Evolutionary conservation across 1,140 invertebrate genomes (phyloP), one percentile per base, ranked within the genome.

Genomic region (Bombus consobrinus): DNA sequence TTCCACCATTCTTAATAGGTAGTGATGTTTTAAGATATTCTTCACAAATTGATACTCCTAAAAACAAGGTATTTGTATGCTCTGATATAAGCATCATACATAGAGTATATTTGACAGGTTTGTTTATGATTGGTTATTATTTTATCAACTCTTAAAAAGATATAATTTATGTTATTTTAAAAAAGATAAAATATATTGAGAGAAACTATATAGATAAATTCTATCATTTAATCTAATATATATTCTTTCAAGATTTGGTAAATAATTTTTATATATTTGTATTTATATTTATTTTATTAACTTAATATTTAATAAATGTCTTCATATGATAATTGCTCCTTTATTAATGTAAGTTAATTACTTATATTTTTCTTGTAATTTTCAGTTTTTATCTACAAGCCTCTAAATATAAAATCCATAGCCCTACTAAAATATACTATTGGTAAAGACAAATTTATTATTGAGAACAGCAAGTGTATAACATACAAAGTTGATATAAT

Each of bases 11-110:
- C 22, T 34, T 80, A 69, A 71, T 86, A 73, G 62, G 83, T 75
- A 87, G 81, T 53, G 81, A 75, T 72, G 88, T 86, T 71, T 32
- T 90, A 80, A 87, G 64, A 83, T 89, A 91, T 81, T 25, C 18
- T 68, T 72, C 87, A n/a, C 32, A 79, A 32, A 25, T 80, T 28
- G 15, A 43, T 57, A 32, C 72, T 41, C 62, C 81, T n/a, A 75
- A 83, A 25, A 39, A 87, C 28, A 53, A 81, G 87, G 91, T 93
- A 86, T 83, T 81, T 84, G 39, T 59, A 39, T 66, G 28, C 5
- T n/a, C 28, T 37, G 13, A 57, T 10, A 10, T 83, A 34, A 28
- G 59, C 59, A 13, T 85, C 37, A 59, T 15, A 74, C 4, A 15
- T 15, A 64, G 39, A 71, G 10, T 28, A 28, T 57, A 75, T 10